Evolutionary conservation across 2,888 invertebrate genomes (phyloP), one percentile per base, ranked within the genome.

Genomic region (Thyatira batis): DNA sequence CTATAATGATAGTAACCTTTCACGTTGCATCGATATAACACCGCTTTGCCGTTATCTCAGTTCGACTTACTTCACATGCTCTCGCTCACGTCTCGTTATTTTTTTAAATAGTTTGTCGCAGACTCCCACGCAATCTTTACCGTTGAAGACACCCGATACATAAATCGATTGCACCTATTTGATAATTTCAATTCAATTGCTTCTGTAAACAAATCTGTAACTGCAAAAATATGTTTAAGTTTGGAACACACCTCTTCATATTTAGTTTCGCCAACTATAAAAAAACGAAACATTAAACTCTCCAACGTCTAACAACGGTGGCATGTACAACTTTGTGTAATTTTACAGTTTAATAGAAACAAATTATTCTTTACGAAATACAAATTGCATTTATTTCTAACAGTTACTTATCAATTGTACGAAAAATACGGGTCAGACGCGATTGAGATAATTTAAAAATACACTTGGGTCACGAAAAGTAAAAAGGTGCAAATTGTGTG

Each of bases 1-100:
- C 39, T 39, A n/a, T 54, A 20, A 49, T 61, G 46, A 45, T 57
- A 54, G 49, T 61, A 53, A 68, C 62, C 58, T 61, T 69, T 55
- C 27, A 53, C 46, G 46, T 52, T 21, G 46, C 49, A 28, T 49
- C 52, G 55, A 55, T 58, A 64, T 61, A 55, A 57, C 60, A 61
- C 54, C 54, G 53, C 53, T 51, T 45, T 57, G 50, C 65, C 67
- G 65, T 66, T 71, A 73, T 55, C 17, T 39, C 39, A 17, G 17
- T 17, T 17, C 65, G 73, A 52, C 64, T 72, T 72, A 75, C 66
- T 83, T 83, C 82, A 71, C 82, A 83, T 73, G 75, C 64, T 73
- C 73, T 71, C 73, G 59, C 67, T 64, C 11, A 46, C 39, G 74
- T 75, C 76, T 80, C 74, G 60, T 58, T 65, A 53, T 55, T 61